These are phyloP conservation scores for Pipistrellus pygmaeus DNA, from an alignment of 2,797 vertebrate genomes.

Conservation along the genomic window DNA sequence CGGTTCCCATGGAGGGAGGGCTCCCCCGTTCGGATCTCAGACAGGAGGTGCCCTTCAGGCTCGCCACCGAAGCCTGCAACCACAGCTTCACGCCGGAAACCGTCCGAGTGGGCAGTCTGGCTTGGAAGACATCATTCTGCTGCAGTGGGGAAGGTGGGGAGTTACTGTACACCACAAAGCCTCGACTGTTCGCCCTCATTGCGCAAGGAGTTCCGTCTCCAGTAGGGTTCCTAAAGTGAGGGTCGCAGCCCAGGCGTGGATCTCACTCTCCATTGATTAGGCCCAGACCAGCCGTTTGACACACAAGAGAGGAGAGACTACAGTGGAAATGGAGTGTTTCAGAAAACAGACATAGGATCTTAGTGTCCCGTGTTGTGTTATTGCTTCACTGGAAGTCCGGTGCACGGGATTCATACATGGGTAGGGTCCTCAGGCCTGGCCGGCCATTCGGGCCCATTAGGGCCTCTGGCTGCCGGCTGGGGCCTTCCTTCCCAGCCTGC, in stretches of 20 bases:
- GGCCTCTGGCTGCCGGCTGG: no score
- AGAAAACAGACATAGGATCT: neutral
- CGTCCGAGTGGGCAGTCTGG: neutral
- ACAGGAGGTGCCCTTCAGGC: neutral
- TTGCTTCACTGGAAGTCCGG: neutral
- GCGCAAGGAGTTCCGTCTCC: neutral
- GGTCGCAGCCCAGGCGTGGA: neutral
- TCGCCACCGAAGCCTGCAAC: conserved; percentile 6
- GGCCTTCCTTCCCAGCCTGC: no score
- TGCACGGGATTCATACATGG: rapidly evolving
- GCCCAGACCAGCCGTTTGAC: neutral
- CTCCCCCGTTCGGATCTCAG: neutral
- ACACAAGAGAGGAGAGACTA: neutral
- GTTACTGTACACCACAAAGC: neutral
- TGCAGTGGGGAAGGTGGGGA: neutral
- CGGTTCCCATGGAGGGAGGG: neutral
- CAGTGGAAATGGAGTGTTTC: neutral
- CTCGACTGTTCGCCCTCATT: conserved; percentile 32
- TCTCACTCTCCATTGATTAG: neutral
- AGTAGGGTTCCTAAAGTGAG: neutral
- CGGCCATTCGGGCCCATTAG: no score
- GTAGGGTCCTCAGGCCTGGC: no score
- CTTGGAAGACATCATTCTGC: conserved; percentile 8
- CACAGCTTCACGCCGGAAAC: neutral
- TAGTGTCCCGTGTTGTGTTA: neutral